Percentiles rank a stretch among this genome's conserved stretches.
phyloP scores from a whole-genome alignment of 2,888 invertebrate genomes.

The Aphrophora alni region DNA sequence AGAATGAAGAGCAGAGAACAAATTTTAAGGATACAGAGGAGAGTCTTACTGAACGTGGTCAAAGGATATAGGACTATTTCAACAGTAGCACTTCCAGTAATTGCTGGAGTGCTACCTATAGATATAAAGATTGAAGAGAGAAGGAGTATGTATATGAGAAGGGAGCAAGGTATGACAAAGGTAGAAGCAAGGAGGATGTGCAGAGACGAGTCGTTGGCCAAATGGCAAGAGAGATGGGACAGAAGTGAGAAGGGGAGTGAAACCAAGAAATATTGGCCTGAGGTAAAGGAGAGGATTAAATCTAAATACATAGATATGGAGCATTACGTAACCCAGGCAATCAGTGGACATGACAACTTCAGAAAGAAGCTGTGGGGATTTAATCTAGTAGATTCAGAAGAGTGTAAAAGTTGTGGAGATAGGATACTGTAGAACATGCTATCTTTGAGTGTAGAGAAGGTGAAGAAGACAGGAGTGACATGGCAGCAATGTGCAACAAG shows the following conservation, averaged over 20 bases:
- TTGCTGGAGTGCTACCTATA: not conserved
- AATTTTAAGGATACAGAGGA: not conserved
- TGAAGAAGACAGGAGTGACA: not conserved
- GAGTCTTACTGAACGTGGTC: not conserved
- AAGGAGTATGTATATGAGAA: not conserved
- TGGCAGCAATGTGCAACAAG: not conserved
- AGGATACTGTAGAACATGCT: not conserved
- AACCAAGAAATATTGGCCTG: not conserved
- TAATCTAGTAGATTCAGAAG: not conserved
- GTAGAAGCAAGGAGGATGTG: not conserved
- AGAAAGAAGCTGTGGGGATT: not conserved
- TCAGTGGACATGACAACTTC: not conserved
- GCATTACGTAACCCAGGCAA: not conserved
- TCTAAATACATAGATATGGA: not conserved
- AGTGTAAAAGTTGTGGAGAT: not conserved
- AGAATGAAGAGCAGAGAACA: not conserved
- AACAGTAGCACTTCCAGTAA: not conserved
- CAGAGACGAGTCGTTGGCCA: not conserved
- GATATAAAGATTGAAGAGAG: not conserved
- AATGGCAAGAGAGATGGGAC: not conserved
- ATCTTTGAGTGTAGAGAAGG: not conserved
- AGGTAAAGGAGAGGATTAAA: not conserved
- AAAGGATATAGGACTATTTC: not conserved
- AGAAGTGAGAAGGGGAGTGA: not conserved
- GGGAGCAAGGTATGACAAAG: not conserved